A percentile compares a stretch with the other conserved stretches of the same genome.
Conservation (phyloP, 2,888 invertebrate species). For the Cyclophora punctaria region DNA sequence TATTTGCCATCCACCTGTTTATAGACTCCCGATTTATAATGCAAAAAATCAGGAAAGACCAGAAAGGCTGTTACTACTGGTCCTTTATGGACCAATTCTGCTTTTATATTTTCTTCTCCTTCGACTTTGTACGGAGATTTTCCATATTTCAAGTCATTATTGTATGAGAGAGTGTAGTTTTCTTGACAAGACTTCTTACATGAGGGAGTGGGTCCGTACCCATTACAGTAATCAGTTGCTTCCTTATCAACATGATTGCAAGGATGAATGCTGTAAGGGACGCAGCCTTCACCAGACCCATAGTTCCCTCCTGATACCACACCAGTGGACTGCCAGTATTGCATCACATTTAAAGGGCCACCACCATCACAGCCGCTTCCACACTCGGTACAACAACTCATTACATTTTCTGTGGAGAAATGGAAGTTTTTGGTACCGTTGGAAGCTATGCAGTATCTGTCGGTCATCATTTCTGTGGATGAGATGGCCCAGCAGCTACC, state of each 20-base stretch:
- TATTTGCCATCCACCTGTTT: background rate
- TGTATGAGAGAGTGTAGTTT: conserved; percentile 73
- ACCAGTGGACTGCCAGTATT: conserved; percentile 41
- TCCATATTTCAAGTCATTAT: conserved; percentile 51
- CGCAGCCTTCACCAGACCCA: conserved; percentile 83
- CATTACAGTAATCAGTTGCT: background rate
- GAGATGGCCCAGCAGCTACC: conserved; percentile 92
- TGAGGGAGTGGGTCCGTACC: conserved; percentile 1
- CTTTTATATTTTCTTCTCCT: conserved; percentile 52
- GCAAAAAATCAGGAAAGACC: conserved; percentile 4
- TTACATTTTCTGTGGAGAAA: conserved; percentile 67
- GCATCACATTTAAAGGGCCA: background rate
- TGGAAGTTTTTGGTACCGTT: conserved; percentile 75
- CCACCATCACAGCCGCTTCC: conserved; percentile 1
- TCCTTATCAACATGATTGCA: conserved; percentile 31
- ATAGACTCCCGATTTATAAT: conserved; percentile 11
- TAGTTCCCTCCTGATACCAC: conserved; percentile 79
- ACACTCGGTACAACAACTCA: background rate
- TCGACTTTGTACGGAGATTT: background rate
- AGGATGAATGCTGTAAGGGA: conserved; percentile 75
- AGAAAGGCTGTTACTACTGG: conserved; percentile 62
- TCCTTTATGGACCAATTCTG: conserved; percentile 80
- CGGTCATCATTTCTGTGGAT: conserved; percentile 87
- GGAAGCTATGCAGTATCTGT: conserved; percentile 83
- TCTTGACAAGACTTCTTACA: conserved; percentile 3